Base-by-base conservation (phyloP, 2,113 vertebrate genomes). In the Nyctibius bracteatus region DNA sequence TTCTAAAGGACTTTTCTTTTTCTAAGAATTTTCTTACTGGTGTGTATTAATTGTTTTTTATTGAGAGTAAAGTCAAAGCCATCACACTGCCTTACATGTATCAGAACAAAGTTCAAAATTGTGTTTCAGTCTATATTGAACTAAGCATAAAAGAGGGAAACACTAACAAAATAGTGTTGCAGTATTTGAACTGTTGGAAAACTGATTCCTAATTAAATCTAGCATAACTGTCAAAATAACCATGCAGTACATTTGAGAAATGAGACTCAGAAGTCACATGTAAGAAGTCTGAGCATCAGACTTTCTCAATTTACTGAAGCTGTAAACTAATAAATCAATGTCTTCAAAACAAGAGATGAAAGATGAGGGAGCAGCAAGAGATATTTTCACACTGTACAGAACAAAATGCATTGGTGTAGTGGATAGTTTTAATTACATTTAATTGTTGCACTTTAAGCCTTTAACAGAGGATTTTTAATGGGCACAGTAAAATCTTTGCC, bases 311-410 rank as follows among this genome's bases (percentile, higher is more conserved):
- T 88, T 94, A 65, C 33, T 39, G 58, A 49, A 77, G 46, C 54
- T 88, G 23, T 82, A 88, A 87, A 78, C 85, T 74, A 87, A 96
- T 92, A 92, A 77, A 92, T 96, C 87, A 86, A 23, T 72, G 77
- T 94, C 82, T 93, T 92, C 84, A 81, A 91, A 95, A 83, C 49
- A 93, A 86, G 67, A 78, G 72, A 78, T 88, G 86, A 96, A 96
- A 67, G 68, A 94, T 90, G 74, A 82, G 46, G 37, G 57, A 72
- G 68, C 31, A 93, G 81, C 47, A 89, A 77, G 47, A 86, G 54
- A 66, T 47, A 63, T 83, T 92, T 92, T 81, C 84, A 85, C 19
- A 92, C 22, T 46, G 39, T 62, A 86, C 46, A 51, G 75, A 91
- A 77, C 31, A 91, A 89, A 94, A 78, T 22, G 18, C 66, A 80